These are phyloP conservation scores for Graptemys geographica DNA, from an alignment of 2,797 vertebrate genomes.

Conservation along the genomic window DNA sequence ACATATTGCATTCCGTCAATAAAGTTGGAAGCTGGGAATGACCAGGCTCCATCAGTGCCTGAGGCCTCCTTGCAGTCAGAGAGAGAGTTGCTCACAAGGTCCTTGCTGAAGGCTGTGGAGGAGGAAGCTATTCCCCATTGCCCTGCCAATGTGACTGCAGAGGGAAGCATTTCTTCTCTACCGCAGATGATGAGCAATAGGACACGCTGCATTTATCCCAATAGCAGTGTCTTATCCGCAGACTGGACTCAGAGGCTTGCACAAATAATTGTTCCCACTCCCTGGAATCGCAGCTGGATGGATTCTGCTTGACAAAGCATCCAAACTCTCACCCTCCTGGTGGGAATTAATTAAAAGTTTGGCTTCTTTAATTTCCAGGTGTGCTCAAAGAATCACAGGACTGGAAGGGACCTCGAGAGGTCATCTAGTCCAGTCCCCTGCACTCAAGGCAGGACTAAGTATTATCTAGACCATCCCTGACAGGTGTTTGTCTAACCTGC, in stretches of 20 bases:
- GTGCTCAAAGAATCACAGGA: background rate
- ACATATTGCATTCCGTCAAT: constrained; percentile 57
- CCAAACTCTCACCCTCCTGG: background rate
- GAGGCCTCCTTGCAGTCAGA: background rate
- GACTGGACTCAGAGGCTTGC: background rate
- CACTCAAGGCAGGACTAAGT: too few relatives aligned
- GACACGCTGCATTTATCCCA: background rate
- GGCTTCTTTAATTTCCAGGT: constrained; percentile 7
- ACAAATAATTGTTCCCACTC: background rate
- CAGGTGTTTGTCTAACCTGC: too few relatives aligned
- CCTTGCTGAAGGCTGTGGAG: background rate
- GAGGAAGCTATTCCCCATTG: background rate
- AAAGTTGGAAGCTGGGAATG: background rate
- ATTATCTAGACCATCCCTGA: too few relatives aligned
- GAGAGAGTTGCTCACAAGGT: constrained; percentile 29
- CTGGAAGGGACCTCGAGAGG: too few relatives aligned
- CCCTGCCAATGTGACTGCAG: rapidly evolving
- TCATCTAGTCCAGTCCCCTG: too few relatives aligned
- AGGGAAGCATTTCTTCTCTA: rapidly evolving
- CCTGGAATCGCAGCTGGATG: background rate
- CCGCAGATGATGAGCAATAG: background rate
- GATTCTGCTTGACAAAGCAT: background rate
- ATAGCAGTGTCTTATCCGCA: background rate
- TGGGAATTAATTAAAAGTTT: background rate
- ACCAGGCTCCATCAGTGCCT: background rate